Base-by-base conservation (phyloP, 2,797 vertebrate genomes). In the Aeoliscus strigatus region DNA sequence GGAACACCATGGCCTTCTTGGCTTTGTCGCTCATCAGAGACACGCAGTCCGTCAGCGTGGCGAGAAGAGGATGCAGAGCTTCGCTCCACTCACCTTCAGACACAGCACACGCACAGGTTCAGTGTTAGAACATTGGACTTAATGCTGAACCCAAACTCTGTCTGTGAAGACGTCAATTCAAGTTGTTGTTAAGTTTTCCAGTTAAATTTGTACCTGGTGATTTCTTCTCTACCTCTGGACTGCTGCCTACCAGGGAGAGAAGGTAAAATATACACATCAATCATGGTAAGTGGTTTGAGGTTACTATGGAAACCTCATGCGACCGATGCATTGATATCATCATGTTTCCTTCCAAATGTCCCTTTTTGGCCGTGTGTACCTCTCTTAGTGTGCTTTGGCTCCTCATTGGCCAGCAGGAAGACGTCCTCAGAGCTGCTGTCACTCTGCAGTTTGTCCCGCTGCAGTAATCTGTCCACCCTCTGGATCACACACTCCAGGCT, bases 11-110 rank as follows among this genome's bases (percentile, higher is more conserved):
- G 39, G 96, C 89, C 79, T 98, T 96, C 85, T 95, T 97, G 40
- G 96, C 94, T 78, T 94, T 97, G 87, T 97, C 94, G 1, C 96
- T 94, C 95, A 99, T 96, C 90, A 98, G 94, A 73, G 93, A 88
- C 46, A 86, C 93, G 0, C 94, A 97, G 74, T 99, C 94, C 0
- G 92, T 91, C 57, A 98, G 91, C 0, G 94, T 96, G 50, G 90
- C 90, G 81, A 98, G 87, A 70, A 98, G 83, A 0, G 96, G 96
- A 68, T 95, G 94, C 35, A 99, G 90, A 23, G 92, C 93, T 18
- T 98, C 93, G 0, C 91, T 97, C 96, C 96, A 99, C 79, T 98
- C 94, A 1, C 92, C 96, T 98, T 80, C n/a, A 39, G 4, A 52
- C 39, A 51, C 14, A 27, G 9, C 9, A 11, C 9, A 29, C 14